These are phyloP conservation scores for Apomyelois bistriatella DNA, from an alignment of 2,888 invertebrate species.

Conservation along the genomic window DNA sequence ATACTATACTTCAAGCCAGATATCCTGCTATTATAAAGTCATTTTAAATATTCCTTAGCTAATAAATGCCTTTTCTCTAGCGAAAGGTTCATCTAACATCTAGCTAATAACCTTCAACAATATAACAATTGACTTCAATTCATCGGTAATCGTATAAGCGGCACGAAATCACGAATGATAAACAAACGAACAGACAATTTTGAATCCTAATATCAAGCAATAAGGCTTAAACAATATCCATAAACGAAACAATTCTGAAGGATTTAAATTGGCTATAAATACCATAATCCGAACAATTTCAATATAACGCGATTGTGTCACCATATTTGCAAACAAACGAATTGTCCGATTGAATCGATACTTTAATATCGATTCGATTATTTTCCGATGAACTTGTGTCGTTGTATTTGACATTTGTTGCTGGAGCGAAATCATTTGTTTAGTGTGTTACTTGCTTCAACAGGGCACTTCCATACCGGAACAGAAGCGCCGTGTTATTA, in stretches of 20 bases:
- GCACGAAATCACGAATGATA: slow-evolving; percentile 8
- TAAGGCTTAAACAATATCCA: not conserved
- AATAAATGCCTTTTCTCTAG: not conserved
- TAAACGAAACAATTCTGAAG: slow-evolving; percentile 13
- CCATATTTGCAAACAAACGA: slow-evolving; percentile 22
- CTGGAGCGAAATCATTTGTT: not conserved
- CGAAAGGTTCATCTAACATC: not conserved
- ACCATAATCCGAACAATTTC: slow-evolving; percentile 24
- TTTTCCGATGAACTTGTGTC: not conserved
- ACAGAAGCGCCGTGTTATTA: too few relatives aligned
- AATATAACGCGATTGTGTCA: slow-evolving; percentile 24
- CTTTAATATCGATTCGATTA: slow-evolving; percentile 3
- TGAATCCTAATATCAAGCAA: slow-evolving; percentile 5
- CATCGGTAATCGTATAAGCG: slow-evolving; percentile 2
- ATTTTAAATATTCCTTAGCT: too few relatives aligned
- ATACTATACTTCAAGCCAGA: not conserved
- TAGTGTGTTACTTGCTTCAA: too few relatives aligned
- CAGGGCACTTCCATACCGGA: too few relatives aligned
- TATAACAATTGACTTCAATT: slow-evolving; percentile 11
- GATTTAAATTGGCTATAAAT: slow-evolving; percentile 24
- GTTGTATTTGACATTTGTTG: not conserved
- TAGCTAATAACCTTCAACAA: slow-evolving; percentile 5
- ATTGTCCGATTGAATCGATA: slow-evolving; percentile 14
- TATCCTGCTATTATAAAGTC: not conserved
- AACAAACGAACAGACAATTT: slow-evolving; percentile 3